Base-by-base conservation (phyloP, 2,113 vertebrate species). In the Odocoileus virginianus region DNA sequence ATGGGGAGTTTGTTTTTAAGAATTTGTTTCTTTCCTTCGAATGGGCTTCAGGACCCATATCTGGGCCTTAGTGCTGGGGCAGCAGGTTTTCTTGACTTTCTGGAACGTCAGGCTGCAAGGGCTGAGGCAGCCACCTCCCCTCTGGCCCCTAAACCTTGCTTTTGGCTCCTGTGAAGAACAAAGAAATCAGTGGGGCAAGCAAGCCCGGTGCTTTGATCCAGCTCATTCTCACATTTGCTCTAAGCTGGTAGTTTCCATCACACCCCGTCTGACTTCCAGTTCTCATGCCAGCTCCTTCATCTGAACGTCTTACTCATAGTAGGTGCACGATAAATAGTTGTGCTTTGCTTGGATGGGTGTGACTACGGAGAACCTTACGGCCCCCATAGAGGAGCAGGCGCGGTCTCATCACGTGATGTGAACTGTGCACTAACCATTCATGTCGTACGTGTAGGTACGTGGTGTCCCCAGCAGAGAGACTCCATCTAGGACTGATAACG, bases 371-470 rank as follows among this genome's bases (percentile, higher is more conserved):
- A 54, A n/a, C 54, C 60, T 78, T 7, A 25, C 1, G 3, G 30
- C n/a, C 58, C 50, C 60, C 19, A 15, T 15, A 7, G 36, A 8
- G 3, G n/a, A 92, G 23, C 47, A 9, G 25, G 47, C 2, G 25
- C 2, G 1, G 4, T 50, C 81, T 83, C 55, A 50, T 50, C 16
- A 13, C 2, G 16, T 52, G 74, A n/a, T 8, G 10, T 4, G 3
- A 23, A 13, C 21, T 83, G 45, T 7, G 40, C n/a, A 11, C 33
- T 58, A 10, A n/a, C 3, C 2, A 0, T 30, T 28, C 58, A 21
- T 25, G 57, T 45, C 30, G 0, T 6, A 36, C 1, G 10, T 4
- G 0, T 3, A 6, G 64, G 76, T 7, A 27, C 6, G 8, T 0
- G 2, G 71, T 9, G 30, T 71, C 8, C 40, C 13, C 57, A 21